Conservation (phyloP, 2,797 vertebrate species). For the Takifugu ocellatus region DNA sequence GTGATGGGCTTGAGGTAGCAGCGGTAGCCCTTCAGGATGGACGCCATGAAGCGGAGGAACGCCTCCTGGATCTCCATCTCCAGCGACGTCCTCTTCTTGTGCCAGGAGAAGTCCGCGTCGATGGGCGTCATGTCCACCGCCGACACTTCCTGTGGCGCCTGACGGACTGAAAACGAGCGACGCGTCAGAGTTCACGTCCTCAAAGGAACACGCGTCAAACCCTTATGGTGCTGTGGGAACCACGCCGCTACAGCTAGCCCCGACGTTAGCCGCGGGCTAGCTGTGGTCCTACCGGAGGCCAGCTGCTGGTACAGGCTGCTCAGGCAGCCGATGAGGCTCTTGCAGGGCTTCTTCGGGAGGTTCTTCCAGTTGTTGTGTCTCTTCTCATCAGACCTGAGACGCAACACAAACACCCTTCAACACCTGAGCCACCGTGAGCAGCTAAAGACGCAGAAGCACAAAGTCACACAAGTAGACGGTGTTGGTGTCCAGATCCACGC, state of each 20-base stretch:
- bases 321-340: constrained; percentile 84
- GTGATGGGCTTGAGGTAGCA: constrained; percentile 93
- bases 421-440: neutral
- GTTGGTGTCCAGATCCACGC: constrained; percentile 97
- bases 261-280: constrained; percentile 3
- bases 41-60: constrained; percentile 96
- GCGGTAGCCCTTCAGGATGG: constrained; percentile 94
- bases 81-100: constrained; percentile 89
- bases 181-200: too few species aligned
- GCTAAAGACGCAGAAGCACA: neutral
- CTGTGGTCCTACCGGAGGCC: constrained; percentile 73
- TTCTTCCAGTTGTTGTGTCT: constrained; percentile 92
- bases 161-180: constrained; percentile 68
- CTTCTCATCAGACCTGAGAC: constrained; percentile 90
- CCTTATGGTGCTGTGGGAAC: too few species aligned
- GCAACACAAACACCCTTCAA: constrained; percentile 11
- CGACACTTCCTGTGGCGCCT: constrained; percentile 76
- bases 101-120: constrained; percentile 95
- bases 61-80: constrained; percentile 97
- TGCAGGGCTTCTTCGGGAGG: constrained; percentile 95
- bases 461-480: constrained; percentile 90
- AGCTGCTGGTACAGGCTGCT: constrained; percentile 87
- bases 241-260: too few species aligned
- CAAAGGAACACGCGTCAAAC: too few species aligned
- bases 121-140: constrained; percentile 93